A percentile compares a stretch with the other conserved stretches of the same genome.
Evolutionary conservation across 2,113 vertebrate genomes (phyloP).

Genomic region (Myodes glareolus): DNA sequence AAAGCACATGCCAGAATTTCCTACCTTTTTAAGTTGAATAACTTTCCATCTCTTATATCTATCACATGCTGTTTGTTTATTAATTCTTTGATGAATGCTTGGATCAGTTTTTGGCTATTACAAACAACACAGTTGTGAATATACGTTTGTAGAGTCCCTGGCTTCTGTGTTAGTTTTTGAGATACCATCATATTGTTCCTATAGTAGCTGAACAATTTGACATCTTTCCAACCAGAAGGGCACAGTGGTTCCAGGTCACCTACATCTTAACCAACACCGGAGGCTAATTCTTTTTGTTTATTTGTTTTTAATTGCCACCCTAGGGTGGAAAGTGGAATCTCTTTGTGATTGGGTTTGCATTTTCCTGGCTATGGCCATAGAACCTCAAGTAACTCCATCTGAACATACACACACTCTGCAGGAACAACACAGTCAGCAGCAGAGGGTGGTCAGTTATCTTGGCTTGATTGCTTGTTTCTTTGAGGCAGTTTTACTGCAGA

Average conservation of each 20-base stretch:
- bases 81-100: not conserved
- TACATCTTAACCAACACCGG: not conserved
- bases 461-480: not conserved
- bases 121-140: not conserved
- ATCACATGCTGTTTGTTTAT: not conserved
- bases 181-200: not conserved
- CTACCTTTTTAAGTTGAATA: constrained; percentile 1
- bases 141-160: not conserved
- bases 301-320: not conserved
- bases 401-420: not conserved
- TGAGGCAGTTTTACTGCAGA: not conserved
- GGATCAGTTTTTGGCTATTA: not conserved
- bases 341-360: not conserved
- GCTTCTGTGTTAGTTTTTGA: constrained; percentile 16
- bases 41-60: not conserved
- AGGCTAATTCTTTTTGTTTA: not conserved
- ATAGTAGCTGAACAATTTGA: not conserved
- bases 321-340: not conserved
- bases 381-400: too few relatives aligned
- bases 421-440: not conserved
- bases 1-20: not conserved
- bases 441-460: constrained; percentile 4
- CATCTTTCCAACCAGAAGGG: not conserved
- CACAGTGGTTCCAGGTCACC: not conserved
- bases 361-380: not conserved